These are phyloP conservation scores for Noctua janthina DNA, from an alignment of 2,888 invertebrate genomes.

Conservation along the genomic window DNA sequence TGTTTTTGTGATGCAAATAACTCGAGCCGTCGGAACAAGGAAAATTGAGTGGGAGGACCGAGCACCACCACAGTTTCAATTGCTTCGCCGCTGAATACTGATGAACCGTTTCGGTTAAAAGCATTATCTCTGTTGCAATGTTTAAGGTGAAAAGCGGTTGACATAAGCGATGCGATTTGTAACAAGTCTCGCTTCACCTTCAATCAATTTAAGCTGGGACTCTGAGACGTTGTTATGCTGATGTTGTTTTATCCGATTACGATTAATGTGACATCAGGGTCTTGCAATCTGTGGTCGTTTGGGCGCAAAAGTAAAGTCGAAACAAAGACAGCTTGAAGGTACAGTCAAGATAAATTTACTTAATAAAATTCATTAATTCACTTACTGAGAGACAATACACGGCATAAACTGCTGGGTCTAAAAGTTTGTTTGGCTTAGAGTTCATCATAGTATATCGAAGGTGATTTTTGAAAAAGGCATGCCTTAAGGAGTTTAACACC, in stretches of 20 bases:
- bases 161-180: slow-evolving; percentile 72
- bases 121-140: slow-evolving; percentile 83
- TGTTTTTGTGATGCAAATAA: slow-evolving; percentile 91
- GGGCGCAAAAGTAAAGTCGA: slow-evolving; percentile 20
- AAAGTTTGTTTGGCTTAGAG: background rate
- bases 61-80: slow-evolving; percentile 89
- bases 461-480: background rate
- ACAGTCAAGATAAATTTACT: background rate
- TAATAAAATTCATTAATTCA: background rate
- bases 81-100: slow-evolving; percentile 89
- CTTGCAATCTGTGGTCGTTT: background rate
- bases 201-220: slow-evolving; percentile 54
- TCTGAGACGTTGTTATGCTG: slow-evolving; percentile 35
- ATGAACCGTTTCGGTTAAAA: slow-evolving; percentile 86
- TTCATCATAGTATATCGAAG: background rate
- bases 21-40: slow-evolving; percentile 89
- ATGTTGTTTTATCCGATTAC: slow-evolving; percentile 53
- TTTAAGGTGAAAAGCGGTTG: slow-evolving; percentile 75
- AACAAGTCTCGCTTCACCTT: slow-evolving; percentile 52
- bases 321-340: slow-evolving; percentile 25
- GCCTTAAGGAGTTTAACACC: background rate
- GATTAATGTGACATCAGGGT: slow-evolving; percentile 34
- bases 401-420: background rate
- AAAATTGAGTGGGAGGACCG: slow-evolving; percentile 89
- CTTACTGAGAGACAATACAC: background rate